Evolutionary conservation across 2,113 vertebrate genomes (phyloP).

Genomic region (Callorhinus ursinus): DNA sequence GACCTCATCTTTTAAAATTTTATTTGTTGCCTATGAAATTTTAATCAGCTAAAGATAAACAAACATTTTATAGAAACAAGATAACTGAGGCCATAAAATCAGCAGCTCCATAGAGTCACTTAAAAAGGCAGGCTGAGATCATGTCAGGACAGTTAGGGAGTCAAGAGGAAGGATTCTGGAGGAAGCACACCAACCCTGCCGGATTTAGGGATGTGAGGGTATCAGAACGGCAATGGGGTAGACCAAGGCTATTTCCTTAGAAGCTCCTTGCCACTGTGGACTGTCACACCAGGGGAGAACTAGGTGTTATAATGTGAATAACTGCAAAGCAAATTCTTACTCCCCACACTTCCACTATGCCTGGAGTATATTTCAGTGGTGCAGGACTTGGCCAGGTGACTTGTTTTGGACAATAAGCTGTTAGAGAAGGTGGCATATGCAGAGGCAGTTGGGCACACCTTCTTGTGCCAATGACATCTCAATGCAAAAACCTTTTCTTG

Average conservation of each 20-base stretch:
- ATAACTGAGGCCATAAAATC: slow-evolving; percentile 30
- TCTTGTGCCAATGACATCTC: neutral
- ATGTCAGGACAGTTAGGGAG: neutral
- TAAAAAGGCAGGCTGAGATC: neutral
- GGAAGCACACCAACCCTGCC: neutral
- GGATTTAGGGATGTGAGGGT: neutral
- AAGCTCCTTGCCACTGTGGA: neutral
- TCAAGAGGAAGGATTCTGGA: neutral
- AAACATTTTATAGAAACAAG: slow-evolving; percentile 50
- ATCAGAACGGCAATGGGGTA: neutral
- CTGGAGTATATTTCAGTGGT: neutral
- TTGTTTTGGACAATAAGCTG: neutral
- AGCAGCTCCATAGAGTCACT: neutral
- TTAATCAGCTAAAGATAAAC: slow-evolving; percentile 67
- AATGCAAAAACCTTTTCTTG: neutral
- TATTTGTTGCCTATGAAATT: slow-evolving; percentile 68
- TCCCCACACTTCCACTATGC: neutral
- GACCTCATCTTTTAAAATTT: slow-evolving; percentile 32
- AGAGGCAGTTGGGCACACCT: neutral
- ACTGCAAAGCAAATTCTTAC: neutral
- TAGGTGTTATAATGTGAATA: neutral
- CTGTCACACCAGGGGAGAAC: neutral
- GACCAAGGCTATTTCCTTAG: neutral
- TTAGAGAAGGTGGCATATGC: neutral
- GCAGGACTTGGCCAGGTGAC: neutral